phyloP scores from a whole-genome alignment of 1,140 invertebrate genomes.

The Acromyrmex echinatior region DNA sequence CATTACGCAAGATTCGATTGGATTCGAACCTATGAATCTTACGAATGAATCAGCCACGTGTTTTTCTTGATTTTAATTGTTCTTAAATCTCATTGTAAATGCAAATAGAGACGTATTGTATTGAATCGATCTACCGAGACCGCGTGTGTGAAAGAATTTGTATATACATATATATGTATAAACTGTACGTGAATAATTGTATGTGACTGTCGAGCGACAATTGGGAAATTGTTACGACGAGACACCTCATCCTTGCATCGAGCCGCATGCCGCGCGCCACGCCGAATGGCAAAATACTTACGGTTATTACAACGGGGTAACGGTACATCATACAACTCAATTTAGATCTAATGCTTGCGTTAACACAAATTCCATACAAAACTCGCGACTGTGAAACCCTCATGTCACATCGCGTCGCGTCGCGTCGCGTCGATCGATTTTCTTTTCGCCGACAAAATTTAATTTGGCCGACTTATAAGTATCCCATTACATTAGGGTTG shows the following conservation, averaged over 20 bases:
- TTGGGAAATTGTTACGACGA: conserved; percentile 1
- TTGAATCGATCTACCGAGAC: too few relatives aligned
- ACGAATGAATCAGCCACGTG: too few relatives aligned
- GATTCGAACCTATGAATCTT: background rate
- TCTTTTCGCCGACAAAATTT: too few relatives aligned
- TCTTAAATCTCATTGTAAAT: too few relatives aligned
- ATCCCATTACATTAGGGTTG: too few relatives aligned
- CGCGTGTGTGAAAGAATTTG: background rate
- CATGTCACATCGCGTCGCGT: background rate
- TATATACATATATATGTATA: too few relatives aligned
- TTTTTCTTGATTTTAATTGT: background rate
- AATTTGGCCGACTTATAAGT: too few relatives aligned
- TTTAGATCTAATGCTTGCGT: conserved; percentile 33
- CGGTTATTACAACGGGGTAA: conserved; percentile 57
- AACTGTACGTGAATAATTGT: too few relatives aligned
- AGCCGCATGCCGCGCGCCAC: background rate
- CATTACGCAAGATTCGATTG: background rate
- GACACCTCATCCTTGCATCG: background rate
- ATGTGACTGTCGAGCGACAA: background rate
- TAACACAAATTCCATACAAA: conserved; percentile 42
- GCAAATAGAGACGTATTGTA: too few relatives aligned
- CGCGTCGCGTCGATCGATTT: too few relatives aligned
- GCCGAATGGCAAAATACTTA: conserved; percentile 47
- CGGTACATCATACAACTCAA: conserved; percentile 48
- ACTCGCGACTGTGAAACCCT: background rate